These are phyloP conservation scores for Pyrochroa serraticornis DNA, from an alignment of 2,888 invertebrate genomes.

Conservation along the genomic window DNA sequence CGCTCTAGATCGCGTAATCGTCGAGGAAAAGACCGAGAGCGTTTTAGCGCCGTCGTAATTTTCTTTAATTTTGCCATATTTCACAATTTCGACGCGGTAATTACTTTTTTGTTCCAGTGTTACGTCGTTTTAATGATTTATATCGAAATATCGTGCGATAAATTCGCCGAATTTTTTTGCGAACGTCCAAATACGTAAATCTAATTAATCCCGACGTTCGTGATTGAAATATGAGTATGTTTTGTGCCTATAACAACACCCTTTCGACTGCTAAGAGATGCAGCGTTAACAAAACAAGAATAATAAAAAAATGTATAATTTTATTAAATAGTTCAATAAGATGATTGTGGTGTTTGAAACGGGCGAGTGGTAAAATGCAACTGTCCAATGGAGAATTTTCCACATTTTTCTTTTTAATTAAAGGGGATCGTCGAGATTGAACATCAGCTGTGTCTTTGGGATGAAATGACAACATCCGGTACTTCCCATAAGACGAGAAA, in stretches of 20 bases:
- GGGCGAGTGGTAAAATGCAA: too few species aligned
- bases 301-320: conserved; percentile 4
- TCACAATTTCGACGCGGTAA: conserved; percentile 26
- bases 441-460: conserved; percentile 3
- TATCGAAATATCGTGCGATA: conserved; percentile 13
- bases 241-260: neutral
- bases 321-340: too few species aligned
- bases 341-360: too few species aligned
- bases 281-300: neutral
- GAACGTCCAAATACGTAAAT: conserved; percentile 10
- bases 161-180: conserved; percentile 8
- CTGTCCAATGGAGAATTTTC: neutral
- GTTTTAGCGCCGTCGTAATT: conserved; percentile 1
- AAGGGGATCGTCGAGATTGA: conserved; percentile 5
- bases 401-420: neutral
- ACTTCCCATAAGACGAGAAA: conserved; percentile 8
- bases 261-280: neutral
- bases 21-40: too few species aligned
- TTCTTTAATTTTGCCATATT: conserved; percentile 21
- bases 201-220: conserved; percentile 9
- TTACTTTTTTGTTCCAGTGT: conserved; percentile 19
- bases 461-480: conserved; percentile 7
- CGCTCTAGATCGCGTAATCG: too few species aligned
- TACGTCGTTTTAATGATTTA: conserved; percentile 26
- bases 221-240: too few species aligned